These are phyloP conservation scores for Sycobia sp. DNA, from an alignment of 1,140 invertebrate genomes.

Conservation along the genomic window DNA sequence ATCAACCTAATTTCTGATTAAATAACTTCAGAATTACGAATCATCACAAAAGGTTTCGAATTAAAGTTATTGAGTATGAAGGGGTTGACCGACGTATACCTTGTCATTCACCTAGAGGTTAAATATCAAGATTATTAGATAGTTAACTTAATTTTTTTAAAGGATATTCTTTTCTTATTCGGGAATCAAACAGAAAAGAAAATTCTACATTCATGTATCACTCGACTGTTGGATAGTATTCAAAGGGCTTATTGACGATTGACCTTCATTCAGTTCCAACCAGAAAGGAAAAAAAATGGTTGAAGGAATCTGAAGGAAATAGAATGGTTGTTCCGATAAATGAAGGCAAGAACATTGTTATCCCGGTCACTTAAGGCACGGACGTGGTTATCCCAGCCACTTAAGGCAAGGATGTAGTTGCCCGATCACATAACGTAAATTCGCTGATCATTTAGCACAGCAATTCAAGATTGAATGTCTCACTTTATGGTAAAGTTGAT, in stretches of 20 bases:
- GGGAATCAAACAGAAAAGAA: not conserved
- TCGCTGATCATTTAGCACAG: not conserved
- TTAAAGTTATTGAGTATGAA: too few relatives aligned
- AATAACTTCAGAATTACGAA: too few relatives aligned
- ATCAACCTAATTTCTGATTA: too few relatives aligned
- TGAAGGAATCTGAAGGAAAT: not conserved
- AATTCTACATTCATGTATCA: not conserved
- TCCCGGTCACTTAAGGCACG: not conserved
- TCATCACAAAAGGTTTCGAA: not conserved
- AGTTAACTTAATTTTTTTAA: not conserved
- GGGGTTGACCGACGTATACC: not conserved
- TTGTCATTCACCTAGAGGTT: not conserved
- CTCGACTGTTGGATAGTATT: not conserved
- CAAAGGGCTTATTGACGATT: constrained; percentile 1
- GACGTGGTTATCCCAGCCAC: not conserved
- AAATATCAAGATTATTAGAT: not conserved
- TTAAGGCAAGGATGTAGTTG: not conserved
- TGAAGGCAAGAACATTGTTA: not conserved
- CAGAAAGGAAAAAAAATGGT: too few relatives aligned
- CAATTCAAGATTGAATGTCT: too few relatives aligned
- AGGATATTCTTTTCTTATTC: not conserved
- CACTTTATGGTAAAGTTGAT: not conserved
- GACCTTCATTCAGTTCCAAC: not conserved
- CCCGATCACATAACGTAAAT: not conserved
- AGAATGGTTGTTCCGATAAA: not conserved